phyloP scores from a whole-genome alignment of 2,113 vertebrate species.

The Macroglossus sobrinus region DNA sequence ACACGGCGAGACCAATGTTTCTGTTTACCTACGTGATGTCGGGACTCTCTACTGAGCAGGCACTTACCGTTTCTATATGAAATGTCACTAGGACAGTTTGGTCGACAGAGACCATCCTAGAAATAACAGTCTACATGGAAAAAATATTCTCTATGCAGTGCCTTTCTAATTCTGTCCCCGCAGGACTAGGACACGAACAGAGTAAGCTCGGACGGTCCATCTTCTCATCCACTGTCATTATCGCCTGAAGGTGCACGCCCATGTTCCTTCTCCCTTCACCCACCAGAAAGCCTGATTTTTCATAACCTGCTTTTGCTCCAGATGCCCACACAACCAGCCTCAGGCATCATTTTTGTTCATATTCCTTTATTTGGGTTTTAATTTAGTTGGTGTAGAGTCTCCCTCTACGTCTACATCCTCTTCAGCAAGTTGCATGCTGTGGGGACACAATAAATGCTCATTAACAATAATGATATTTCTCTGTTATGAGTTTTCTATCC shows the following conservation, averaged over 20 bases:
- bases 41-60: background rate
- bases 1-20: background rate
- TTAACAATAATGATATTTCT: slow-evolving; percentile 43
- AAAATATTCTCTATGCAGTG: background rate
- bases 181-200: background rate
- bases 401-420: background rate
- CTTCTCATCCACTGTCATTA: rapidly evolving
- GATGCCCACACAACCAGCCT: background rate
- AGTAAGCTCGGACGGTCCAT: background rate
- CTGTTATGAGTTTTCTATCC: slow-evolving; percentile 22
- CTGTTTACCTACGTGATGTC: background rate
- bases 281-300: background rate
- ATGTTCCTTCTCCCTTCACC: background rate
- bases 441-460: slow-evolving; percentile 19
- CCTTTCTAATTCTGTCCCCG: background rate
- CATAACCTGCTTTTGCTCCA: background rate
- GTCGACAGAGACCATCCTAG: background rate
- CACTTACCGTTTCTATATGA: background rate
- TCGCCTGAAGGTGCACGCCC: rapidly evolving
- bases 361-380: slow-evolving; percentile 30
- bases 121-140: background rate
- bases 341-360: background rate
- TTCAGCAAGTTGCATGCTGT: background rate
- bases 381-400: background rate
- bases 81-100: background rate